Evolutionary conservation across 2,888 invertebrate genomes (phyloP), one percentile per base, ranked within the genome.

Genomic region (Pediacus dermestoides): DNA sequence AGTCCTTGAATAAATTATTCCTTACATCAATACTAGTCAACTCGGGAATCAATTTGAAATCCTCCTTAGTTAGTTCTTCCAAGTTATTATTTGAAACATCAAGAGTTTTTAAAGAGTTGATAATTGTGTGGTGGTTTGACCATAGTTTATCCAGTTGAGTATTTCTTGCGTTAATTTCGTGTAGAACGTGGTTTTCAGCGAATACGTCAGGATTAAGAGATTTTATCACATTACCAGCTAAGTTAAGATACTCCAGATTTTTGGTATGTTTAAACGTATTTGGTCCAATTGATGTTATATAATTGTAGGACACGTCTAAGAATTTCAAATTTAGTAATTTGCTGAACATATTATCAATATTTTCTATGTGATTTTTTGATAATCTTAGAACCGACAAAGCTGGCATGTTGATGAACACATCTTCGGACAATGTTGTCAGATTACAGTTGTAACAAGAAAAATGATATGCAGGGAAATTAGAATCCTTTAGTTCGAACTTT

Each of bases 381-480:
- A 87, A 70, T 59, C 81, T 78, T 30, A 88, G 68, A 23, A 46
- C 43, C 4, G 48, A 41, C 36, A 88, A 63, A 21, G 80, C 80
- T 1, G 83, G 80, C 78, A 88, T 85, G 2, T 81, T 77, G 48
- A 77, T 76, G 59, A 88, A 80, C 0, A 82, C 80, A 77, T 76
- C 47, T 77, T 76, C 27, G 74, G 74, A 36, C 83, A 70, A 41
- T 1, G 21, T 38, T 74, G 76, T 74, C 11, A 88, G 73, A 6
- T 81, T 81, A 60, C 88, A 88, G 60, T 82, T 78, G 2, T 83
- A 80, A 11, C 86, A 80, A 50, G 88, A 87, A 56, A 88, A 79
- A 1, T 45, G 44, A 34, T 55, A 52, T n/a, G 46, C 46, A 7
- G 46, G n/a, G n/a, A n/a, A n/a, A n/a, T n/a, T n/a, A n/a, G n/a